Base-by-base conservation (phyloP, 2,113 vertebrate genomes). In the Trematocara variabile region DNA sequence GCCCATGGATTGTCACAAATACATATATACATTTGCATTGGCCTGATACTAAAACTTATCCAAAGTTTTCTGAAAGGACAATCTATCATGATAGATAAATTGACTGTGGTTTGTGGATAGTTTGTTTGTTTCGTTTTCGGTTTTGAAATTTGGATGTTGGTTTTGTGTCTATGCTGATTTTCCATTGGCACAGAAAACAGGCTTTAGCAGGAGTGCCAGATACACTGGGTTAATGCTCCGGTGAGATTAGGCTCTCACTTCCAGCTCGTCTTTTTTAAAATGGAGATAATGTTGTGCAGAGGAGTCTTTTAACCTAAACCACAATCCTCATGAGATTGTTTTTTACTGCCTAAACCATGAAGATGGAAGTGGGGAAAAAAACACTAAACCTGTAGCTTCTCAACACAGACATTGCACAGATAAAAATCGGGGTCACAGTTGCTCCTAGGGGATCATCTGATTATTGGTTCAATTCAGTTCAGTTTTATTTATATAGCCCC, bases 111-210 rank as follows among this genome's bases (percentile, higher is more conserved):
- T 41, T 22, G n/a, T 68, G 63, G 60, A 39, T 33, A 65, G 34
- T 68, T 68, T 41, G n/a, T 18, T 60, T 33, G 30, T 60, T 60
- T 60, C 1, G 0, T 8, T 68, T 68, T 68, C 1, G 0, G 0
- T 68, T 68, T 68, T 68, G 34, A 68, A 68, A 68, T 41, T 14
- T 41, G 34, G 34, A 68, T 68, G n/a, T 22, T 68, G n/a, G n/a
- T 41, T 41, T 41, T 68, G 11, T 2, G 11, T 41, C 34, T 22
- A 22, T 68, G 63, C 11, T 39, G 63, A 68, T 41, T 41, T 41
- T 41, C 34, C 63, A 22, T 22, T 68, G 34, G 1, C n/a, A 68
- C 63, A 41, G 11, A 41, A 68, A 41, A 8, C 63, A 68, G n/a
- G n/a, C 34, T 41, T 68, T 41, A 68, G 63, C 63, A 22, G 63